These are phyloP conservation scores for Gavia stellata DNA, from an alignment of 2,113 vertebrate species.

Conservation along the genomic window DNA sequence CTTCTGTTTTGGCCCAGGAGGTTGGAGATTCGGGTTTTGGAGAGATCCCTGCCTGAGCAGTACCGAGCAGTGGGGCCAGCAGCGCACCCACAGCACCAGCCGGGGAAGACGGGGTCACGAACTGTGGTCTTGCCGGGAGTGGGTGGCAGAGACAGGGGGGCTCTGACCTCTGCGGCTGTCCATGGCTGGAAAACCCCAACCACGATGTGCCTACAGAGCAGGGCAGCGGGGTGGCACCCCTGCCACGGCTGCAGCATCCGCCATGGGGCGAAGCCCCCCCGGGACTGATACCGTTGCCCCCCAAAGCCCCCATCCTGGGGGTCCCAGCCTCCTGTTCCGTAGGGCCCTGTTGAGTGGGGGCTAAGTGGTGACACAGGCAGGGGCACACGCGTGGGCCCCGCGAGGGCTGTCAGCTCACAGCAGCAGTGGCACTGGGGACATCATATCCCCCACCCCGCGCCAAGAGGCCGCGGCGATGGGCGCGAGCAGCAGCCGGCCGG, in stretches of 20 bases:
- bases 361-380: too few species aligned
- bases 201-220: rapidly evolving
- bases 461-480: neutral
- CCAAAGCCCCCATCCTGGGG: rapidly evolving
- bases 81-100: rapidly evolving
- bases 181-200: neutral
- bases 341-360: neutral
- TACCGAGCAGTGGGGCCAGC: neutral
- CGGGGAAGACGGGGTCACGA: rapidly evolving
- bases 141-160: neutral
- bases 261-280: rapidly evolving
- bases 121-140: rapidly evolving
- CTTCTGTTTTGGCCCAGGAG: neutral
- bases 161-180: neutral
- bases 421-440: neutral
- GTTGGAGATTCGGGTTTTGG: rapidly evolving
- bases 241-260: neutral
- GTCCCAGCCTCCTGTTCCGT: neutral
- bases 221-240: neutral
- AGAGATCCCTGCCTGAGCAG: rapidly evolving
- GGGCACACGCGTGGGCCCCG: rapidly evolving
- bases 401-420: neutral
- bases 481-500: neutral
- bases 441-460: rapidly evolving
- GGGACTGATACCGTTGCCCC: rapidly evolving